These are phyloP conservation scores for Caenorhabditis uteleia DNA, from an alignment of 2,888 invertebrate species.

Conservation along the genomic window DNA sequence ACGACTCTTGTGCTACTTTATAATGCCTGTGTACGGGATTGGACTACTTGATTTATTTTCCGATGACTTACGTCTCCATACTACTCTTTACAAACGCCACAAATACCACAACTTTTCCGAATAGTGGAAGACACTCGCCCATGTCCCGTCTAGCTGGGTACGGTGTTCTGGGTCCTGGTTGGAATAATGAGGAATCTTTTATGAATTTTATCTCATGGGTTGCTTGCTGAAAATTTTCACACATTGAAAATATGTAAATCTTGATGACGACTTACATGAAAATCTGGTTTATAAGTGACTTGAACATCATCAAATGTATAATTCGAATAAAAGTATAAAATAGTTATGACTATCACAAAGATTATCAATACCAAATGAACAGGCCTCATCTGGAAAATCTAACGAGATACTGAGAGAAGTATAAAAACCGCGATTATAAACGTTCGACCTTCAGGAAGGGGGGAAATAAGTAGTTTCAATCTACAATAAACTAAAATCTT, in stretches of 20 bases:
- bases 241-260: background rate
- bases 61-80: constrained; percentile 2
- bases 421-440: no score
- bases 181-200: no score
- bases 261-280: constrained; percentile 8
- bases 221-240: constrained; percentile 22
- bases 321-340: constrained; percentile 16
- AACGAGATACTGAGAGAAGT: no score
- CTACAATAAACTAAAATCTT: no score
- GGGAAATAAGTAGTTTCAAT: no score
- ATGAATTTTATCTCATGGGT: constrained; percentile 10
- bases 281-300: constrained; percentile 29
- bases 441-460: no score
- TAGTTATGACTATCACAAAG: constrained; percentile 3
- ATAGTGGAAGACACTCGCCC: constrained; percentile 50
- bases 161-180: constrained; percentile 17
- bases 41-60: constrained; percentile 3
- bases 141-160: constrained; percentile 44
- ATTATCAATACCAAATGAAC: constrained; percentile 9
- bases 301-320: constrained; percentile 20
- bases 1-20: constrained; percentile 59
- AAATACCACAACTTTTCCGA: constrained; percentile 54
- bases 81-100: constrained; percentile 48
- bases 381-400: constrained; percentile 21
- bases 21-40: constrained; percentile 55